Evolutionary conservation across 2,113 vertebrate species (phyloP).

Genomic region (Mixornis gularis): DNA sequence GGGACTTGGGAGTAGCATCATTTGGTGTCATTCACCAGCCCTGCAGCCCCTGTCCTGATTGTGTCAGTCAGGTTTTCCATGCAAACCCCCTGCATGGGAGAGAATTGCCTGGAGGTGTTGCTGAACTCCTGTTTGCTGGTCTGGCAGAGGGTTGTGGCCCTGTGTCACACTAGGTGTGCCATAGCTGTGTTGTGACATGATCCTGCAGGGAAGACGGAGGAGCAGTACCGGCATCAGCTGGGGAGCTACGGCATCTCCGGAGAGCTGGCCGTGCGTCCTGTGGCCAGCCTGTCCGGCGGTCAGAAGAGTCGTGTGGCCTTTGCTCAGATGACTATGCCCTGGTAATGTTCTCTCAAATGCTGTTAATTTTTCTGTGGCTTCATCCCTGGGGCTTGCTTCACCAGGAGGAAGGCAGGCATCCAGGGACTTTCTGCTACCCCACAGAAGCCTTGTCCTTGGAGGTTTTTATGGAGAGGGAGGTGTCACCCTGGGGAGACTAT

Average conservation of each 20-base stretch:
- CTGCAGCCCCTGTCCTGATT: neutral
- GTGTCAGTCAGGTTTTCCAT: neutral
- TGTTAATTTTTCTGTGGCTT: neutral
- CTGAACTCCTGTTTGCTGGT: neutral
- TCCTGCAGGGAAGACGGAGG: slow-evolving; percentile 84
- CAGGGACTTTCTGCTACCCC: neutral
- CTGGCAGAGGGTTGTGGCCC: neutral
- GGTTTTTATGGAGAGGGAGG: neutral
- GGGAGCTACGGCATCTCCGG: slow-evolving; percentile 92
- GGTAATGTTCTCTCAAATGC: slow-evolving; percentile 72
- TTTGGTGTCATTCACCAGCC: neutral
- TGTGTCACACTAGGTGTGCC: neutral
- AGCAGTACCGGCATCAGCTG: slow-evolving; percentile 96
- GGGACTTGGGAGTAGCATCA: neutral
- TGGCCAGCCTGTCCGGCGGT: slow-evolving; percentile 92
- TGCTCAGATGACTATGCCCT: slow-evolving; percentile 97
- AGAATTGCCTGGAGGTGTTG: neutral
- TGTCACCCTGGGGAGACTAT: neutral
- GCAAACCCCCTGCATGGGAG: neutral
- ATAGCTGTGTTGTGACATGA: neutral
- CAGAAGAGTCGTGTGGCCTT: slow-evolving; percentile 98
- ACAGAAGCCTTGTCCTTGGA: neutral
- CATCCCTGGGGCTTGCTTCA: neutral
- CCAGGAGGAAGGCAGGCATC: accelerated
- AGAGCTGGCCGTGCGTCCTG: slow-evolving; percentile 87